Evolutionary conservation across 2,797 vertebrate genomes (phyloP), one percentile per base, ranked within the genome.

Genomic region (Tamandua tetradactyla): DNA sequence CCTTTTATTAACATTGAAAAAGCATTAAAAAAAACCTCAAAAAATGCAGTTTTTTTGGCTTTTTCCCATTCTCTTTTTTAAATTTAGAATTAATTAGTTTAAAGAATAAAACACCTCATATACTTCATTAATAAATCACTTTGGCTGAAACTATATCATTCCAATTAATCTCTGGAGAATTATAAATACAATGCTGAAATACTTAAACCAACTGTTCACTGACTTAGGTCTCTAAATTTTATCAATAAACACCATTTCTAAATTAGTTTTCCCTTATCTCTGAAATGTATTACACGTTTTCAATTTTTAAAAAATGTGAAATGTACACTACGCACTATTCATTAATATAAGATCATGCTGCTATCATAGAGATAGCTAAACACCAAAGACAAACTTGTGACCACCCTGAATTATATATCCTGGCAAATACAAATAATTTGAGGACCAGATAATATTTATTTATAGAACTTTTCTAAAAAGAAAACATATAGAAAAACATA

Each of bases 51-150:
- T 47, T 11, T 42, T 47, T 55, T 17, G 3, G 55, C 55, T 11
- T 13, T 85, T 72, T 59, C 23, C 20, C 23, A 55, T 55, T 55
- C 55, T 22, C 55, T 55, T 23, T 72, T 30, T 61, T 62, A 52
- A 72, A 82, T 35, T 82, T 66, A 66, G 61, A 82, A 82, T 82
- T 82, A 86, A 89, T 49, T 88, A 62, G 42, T 30, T 91, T 80
- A 47, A 87, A 81, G 37, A 44, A 37, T 82, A 11, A 49, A 55
- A 49, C 14, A 85, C 42, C 20, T 72, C 30, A n/a, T 62, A 13
- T 68, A 68, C 35, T 27, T 17, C 62, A 23, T n/a, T n/a, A 79
- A 47, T 61, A 87, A 40, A 59, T 32, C 35, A 64, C 15, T 93
- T 89, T 44, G 55, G 52, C 52, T 79, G 30, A 89, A 82, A 89